Conservation (phyloP, 2,888 invertebrate genomes). For the Priocnemis perturbator region DNA sequence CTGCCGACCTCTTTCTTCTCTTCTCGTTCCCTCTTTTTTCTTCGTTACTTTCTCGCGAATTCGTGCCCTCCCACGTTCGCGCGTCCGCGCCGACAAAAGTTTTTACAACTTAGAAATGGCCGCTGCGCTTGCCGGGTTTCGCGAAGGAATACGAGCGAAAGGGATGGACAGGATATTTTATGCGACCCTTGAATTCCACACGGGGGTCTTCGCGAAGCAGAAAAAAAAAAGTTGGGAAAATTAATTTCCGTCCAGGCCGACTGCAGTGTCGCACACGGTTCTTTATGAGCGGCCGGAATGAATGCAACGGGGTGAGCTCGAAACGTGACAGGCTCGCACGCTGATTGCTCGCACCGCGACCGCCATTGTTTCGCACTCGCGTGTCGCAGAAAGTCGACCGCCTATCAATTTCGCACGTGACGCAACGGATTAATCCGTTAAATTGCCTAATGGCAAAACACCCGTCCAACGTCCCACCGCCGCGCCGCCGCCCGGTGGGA, state of each 20-base stretch:
- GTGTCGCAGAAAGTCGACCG: conserved; percentile 14
- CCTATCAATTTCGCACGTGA: conserved; percentile 43
- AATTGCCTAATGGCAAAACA: conserved; percentile 37
- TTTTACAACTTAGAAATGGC: not conserved
- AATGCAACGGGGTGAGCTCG: no score
- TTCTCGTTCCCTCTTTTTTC: not conserved
- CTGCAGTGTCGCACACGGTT: no score
- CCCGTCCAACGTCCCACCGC: no score
- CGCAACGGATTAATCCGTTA: conserved; percentile 46
- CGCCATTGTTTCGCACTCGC: no score
- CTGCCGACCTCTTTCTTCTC: conserved; percentile 38
- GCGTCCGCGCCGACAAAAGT: not conserved
- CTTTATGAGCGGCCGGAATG: no score
- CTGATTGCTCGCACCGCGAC: no score
- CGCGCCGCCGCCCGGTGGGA: no score
- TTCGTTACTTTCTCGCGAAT: not conserved
- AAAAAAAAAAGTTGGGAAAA: not conserved
- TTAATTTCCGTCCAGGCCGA: no score
- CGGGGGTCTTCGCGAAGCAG: not conserved
- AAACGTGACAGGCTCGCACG: no score
- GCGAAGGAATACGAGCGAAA: conserved; percentile 15
- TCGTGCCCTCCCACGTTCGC: not conserved
- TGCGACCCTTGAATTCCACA: not conserved
- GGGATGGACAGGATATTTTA: not conserved
- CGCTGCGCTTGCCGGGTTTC: conserved; percentile 19